Percentiles rank a stretch among this genome's conserved stretches.
Conservation (phyloP, 2,797 vertebrate genomes). For the Enteromius treurensis region DNA sequence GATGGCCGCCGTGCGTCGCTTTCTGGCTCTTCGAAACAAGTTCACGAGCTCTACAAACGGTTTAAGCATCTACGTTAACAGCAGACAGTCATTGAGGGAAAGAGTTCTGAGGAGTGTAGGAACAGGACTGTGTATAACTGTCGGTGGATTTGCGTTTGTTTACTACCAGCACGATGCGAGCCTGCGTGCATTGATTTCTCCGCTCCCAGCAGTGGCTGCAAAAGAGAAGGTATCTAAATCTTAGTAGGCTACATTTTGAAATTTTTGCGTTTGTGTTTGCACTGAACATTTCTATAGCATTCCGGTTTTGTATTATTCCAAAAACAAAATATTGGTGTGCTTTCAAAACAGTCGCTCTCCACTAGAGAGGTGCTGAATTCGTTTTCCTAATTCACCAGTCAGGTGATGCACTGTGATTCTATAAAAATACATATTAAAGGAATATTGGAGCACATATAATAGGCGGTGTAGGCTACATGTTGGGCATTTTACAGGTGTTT, state of each 20-base stretch:
- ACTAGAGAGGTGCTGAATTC: constrained; percentile 58
- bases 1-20: constrained; percentile 76
- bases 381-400: neutral
- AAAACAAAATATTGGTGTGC: neutral
- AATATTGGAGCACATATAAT: neutral
- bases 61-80: constrained; percentile 41
- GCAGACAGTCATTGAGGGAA: constrained; percentile 15
- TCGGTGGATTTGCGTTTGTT: constrained; percentile 48
- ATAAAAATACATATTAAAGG: neutral
- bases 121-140: constrained; percentile 44
- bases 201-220: constrained; percentile 53
- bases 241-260: neutral
- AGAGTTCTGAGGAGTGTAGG: constrained; percentile 37
- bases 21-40: constrained; percentile 54
- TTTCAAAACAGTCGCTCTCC: constrained; percentile 54
- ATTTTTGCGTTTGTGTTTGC: neutral
- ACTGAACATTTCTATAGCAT: neutral
- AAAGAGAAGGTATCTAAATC: constrained; percentile 51
- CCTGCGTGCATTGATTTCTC: constrained; percentile 31
- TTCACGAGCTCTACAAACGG: constrained; percentile 46
- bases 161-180: constrained; percentile 34
- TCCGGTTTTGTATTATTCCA: neutral
- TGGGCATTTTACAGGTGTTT: neutral
- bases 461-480: neutral
- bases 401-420: neutral